Evolutionary conservation across 2,113 vertebrate genomes (phyloP).

Genomic region (Alaudala cheleensis): DNA sequence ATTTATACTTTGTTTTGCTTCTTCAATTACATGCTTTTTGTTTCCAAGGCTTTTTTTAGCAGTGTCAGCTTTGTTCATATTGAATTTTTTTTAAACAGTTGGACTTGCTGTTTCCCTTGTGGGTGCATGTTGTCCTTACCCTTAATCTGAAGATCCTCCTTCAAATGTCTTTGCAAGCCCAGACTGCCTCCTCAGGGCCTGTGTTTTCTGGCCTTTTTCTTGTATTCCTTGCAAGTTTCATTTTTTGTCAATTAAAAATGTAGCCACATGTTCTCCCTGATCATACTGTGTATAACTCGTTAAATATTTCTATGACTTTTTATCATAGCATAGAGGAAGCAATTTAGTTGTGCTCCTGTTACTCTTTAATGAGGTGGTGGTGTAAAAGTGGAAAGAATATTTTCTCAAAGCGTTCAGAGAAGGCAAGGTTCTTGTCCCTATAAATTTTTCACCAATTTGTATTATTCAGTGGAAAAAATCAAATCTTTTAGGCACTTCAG

Average conservation of each 20-base stretch:
- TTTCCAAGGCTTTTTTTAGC: neutral
- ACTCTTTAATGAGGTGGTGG: neutral
- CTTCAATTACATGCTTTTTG: neutral
- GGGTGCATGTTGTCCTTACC: neutral
- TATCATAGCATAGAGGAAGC: neutral
- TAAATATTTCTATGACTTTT: neutral
- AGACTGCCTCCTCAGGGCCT: neutral
- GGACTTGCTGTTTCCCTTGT: neutral
- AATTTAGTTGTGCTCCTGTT: neutral
- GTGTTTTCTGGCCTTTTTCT: neutral
- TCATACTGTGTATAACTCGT: neutral
- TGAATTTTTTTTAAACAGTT: neutral
- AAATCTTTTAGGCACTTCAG: neutral
- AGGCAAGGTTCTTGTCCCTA: neutral
- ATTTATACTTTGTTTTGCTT: neutral
- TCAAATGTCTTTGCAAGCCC: neutral
- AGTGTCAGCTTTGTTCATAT: neutral
- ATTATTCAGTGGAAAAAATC: neutral
- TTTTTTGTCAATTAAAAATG: neutral
- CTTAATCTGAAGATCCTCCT: neutral
- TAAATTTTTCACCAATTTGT: neutral
- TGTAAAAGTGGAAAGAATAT: neutral
- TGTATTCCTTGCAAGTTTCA: neutral
- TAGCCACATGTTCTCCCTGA: neutral
- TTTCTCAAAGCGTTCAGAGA: neutral